These are phyloP conservation scores for Remorina albescens DNA, from an alignment of 2,797 vertebrate species.

Conservation along the genomic window DNA sequence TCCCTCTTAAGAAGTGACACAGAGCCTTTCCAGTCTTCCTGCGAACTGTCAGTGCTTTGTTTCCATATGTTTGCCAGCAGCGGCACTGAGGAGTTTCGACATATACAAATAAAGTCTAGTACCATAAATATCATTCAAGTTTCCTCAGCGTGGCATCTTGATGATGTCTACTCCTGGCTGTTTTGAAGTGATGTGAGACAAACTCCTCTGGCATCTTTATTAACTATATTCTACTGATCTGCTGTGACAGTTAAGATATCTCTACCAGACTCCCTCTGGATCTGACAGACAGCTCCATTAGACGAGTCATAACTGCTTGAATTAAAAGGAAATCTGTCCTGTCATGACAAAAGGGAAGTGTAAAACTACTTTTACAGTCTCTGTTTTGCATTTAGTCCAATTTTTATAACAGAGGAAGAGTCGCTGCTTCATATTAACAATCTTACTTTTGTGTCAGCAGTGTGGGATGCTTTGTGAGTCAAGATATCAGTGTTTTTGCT, in stretches of 20 bases:
- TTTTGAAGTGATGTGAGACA: not conserved
- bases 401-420: conserved; percentile 14
- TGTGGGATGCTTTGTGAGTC: not conserved
- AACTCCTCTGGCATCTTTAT: conserved; percentile 1
- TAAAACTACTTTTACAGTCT: not conserved
- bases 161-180: conserved; percentile 11
- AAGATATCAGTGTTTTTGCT: not conserved
- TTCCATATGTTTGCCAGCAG: conserved; percentile 28
- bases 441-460: not conserved
- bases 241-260: conserved; percentile 37
- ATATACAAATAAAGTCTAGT: conserved; percentile 21
- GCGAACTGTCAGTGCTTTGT: conserved; percentile 25
- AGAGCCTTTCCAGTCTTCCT: conserved; percentile 18
- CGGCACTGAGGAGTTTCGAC: conserved; percentile 14
- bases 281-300: conserved; percentile 19
- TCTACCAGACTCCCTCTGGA: conserved; percentile 13
- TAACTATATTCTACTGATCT: conserved; percentile 20
- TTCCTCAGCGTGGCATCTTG: conserved; percentile 1
- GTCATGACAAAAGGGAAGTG: conserved; percentile 17
- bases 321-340: conserved; percentile 12
- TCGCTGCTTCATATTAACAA: not conserved
- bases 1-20: conserved; percentile 17
- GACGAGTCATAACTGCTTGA: conserved; percentile 28
- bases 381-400: not conserved
- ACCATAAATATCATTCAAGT: conserved; percentile 25